phyloP scores from a whole-genome alignment of 2,113 vertebrate genomes.

The Myotis lucifugus region DNA sequence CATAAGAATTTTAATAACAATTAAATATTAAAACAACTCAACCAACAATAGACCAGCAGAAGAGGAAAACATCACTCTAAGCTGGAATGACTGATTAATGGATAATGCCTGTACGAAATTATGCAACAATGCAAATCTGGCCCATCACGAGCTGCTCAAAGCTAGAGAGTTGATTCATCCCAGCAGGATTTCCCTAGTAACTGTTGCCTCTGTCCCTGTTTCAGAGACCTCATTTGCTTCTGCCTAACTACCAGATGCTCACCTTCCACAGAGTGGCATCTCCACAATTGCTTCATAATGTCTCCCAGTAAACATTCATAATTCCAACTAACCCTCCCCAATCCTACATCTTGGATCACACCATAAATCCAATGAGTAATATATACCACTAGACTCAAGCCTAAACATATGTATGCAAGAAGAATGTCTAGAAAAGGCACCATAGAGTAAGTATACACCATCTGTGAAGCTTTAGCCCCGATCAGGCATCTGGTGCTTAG shows the following conservation, averaged over 20 bases:
- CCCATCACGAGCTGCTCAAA: background rate
- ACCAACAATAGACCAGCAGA: background rate
- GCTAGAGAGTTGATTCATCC: background rate
- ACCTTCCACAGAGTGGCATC: background rate
- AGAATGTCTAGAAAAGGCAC: background rate
- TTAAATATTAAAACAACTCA: constrained; percentile 37
- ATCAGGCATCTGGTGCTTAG: background rate
- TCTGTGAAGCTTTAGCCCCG: background rate
- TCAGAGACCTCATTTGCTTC: background rate
- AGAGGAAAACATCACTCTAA: background rate
- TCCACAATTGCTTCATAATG: background rate
- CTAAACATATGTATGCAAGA: background rate
- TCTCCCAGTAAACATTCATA: background rate
- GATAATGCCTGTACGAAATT: background rate
- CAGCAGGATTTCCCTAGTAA: background rate
- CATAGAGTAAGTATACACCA: too few relatives aligned
- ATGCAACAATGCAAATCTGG: background rate
- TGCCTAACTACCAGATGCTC: background rate
- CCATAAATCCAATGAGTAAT: background rate
- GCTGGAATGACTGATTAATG: background rate
- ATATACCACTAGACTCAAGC: background rate
- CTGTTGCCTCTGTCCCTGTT: background rate
- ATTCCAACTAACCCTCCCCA: background rate
- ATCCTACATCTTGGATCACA: background rate
- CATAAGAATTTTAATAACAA: background rate